Conservation (phyloP, 2,888 invertebrate genomes). For the Sinotaia quadrata region DNA sequence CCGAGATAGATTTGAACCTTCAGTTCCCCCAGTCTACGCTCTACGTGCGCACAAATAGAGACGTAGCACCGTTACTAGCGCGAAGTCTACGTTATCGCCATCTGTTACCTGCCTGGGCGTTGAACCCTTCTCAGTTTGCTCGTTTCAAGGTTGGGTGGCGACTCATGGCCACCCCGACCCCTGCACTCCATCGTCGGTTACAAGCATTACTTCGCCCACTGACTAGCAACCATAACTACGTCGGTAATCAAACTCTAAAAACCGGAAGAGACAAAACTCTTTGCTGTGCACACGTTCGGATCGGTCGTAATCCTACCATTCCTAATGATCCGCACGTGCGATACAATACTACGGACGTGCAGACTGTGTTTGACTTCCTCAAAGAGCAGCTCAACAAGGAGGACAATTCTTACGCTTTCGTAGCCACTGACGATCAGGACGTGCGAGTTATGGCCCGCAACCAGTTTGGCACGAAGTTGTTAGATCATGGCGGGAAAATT, state of each 20-base stretch:
- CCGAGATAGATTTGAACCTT: slow-evolving; percentile 27
- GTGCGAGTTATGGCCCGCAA: slow-evolving; percentile 19
- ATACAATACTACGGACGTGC: slow-evolving; percentile 2
- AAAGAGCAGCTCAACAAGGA: background rate
- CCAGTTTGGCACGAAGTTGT: slow-evolving; percentile 13
- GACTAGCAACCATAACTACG: background rate
- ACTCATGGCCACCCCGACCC: slow-evolving; percentile 27
- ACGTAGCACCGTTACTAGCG: slow-evolving; percentile 23
- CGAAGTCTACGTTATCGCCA: slow-evolving; percentile 24
- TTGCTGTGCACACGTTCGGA: slow-evolving; percentile 41
- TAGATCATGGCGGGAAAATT: slow-evolving; percentile 32
- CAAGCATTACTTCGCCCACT: slow-evolving; percentile 17
- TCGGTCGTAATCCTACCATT: slow-evolving; percentile 37
- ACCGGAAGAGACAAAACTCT: slow-evolving; percentile 4
- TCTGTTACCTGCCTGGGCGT: slow-evolving; percentile 18
- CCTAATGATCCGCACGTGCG: slow-evolving; percentile 27
- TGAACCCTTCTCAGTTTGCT: background rate
- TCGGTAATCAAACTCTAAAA: background rate
- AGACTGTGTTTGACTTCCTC: slow-evolving; percentile 7
- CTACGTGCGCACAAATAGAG: slow-evolving; percentile 38
- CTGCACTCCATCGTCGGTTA: slow-evolving; percentile 13
- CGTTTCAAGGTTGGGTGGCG: slow-evolving; percentile 31
- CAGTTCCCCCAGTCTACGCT: slow-evolving; percentile 27
- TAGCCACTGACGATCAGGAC: slow-evolving; percentile 32
- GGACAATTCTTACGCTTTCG: slow-evolving; percentile 6